Conservation (phyloP, 2,797 vertebrate genomes). For the Catharus ustulatus region DNA sequence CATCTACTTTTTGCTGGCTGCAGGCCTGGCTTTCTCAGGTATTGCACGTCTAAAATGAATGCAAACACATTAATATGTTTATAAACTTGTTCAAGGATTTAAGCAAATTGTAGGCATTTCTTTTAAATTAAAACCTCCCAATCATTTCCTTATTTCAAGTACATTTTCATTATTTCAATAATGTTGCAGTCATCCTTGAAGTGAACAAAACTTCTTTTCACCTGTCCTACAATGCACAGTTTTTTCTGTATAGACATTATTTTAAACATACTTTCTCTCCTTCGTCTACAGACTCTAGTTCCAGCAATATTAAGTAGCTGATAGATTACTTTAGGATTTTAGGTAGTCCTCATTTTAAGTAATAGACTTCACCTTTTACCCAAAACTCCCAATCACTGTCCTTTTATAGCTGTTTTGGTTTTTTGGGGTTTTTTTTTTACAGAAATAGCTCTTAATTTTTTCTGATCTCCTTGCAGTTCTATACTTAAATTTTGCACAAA, state of each 20-base stretch:
- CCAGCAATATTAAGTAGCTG: conserved; percentile 17
- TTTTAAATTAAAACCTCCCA: not conserved
- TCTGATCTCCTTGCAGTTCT: not conserved
- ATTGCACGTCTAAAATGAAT: not conserved
- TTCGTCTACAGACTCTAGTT: not conserved
- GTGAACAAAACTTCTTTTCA: not conserved
- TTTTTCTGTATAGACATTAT: not conserved
- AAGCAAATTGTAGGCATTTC: not conserved
- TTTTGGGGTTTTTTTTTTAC: not conserved
- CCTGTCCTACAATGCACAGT: not conserved
- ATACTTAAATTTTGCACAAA: not conserved
- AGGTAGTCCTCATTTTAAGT: conserved; percentile 4
- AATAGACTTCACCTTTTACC: conserved; percentile 26
- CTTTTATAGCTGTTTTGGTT: not conserved
- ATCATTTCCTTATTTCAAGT: conserved; percentile 9
- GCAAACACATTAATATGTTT: not conserved
- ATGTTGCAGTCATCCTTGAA: conserved; percentile 25
- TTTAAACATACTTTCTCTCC: conserved; percentile 1
- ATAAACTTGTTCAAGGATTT: conserved; percentile 36
- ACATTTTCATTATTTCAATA: conserved; percentile 4
- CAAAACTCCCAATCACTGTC: not conserved
- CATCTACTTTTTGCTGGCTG: not conserved
- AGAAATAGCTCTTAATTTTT: conserved; percentile 10
- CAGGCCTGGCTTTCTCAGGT: not conserved
- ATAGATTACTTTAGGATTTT: conserved; percentile 6